phyloP scores from a whole-genome alignment of 2,888 invertebrate genomes.

The Orchesellides sinensis region DNA sequence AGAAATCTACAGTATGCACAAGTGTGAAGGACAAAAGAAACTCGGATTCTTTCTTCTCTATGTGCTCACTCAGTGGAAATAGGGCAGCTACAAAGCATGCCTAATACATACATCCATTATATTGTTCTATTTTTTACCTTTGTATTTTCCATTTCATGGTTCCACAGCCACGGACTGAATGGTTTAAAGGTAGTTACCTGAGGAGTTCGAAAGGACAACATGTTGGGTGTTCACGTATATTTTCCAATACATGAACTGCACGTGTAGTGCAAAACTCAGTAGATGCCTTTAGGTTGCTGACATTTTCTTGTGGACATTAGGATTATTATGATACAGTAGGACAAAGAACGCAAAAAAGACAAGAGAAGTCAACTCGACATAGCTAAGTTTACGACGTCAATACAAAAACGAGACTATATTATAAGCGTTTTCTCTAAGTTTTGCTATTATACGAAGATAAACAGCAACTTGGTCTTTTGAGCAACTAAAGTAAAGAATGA shows the following conservation, averaged over 20 bases:
- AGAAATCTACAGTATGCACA: constrained; percentile 9
- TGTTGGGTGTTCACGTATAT: constrained; percentile 22
- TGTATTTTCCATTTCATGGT: constrained; percentile 1
- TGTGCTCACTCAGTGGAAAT: constrained; percentile 51
- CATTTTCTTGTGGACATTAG: constrained; percentile 42
- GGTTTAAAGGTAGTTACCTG: neutral
- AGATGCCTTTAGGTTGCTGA: constrained; percentile 32
- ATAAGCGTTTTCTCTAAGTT: no score
- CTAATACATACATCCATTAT: constrained; percentile 24
- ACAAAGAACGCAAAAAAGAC: constrained; percentile 17
- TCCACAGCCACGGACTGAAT: neutral
- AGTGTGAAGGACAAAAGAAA: constrained; percentile 43
- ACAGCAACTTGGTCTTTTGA: no score
- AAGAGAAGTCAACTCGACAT: no score
- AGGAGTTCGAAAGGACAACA: constrained; percentile 15
- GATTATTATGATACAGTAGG: constrained; percentile 36
- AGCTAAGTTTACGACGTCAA: no score
- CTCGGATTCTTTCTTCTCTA: constrained; percentile 25
- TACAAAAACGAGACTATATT: no score
- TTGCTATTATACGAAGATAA: no score
- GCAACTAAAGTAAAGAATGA: no score
- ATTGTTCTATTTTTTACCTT: neutral
- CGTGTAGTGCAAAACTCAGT: constrained; percentile 37
- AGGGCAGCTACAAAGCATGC: constrained; percentile 42
- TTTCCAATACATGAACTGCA: constrained; percentile 30